phyloP scores from a whole-genome alignment of 2,888 invertebrate genomes.

The Aproaerema taeniolella region DNA sequence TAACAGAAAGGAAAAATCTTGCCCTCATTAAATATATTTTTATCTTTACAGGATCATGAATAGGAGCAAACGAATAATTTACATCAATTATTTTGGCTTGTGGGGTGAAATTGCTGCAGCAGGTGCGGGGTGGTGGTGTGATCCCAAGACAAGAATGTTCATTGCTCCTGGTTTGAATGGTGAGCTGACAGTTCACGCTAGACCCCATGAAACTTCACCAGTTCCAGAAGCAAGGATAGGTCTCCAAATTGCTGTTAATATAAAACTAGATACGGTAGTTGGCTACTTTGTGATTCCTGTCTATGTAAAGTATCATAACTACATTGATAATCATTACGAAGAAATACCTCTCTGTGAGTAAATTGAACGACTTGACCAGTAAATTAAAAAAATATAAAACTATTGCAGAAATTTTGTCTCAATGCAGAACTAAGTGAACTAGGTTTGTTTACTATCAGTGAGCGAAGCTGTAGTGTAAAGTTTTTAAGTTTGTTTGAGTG shows the following conservation, averaged over 20 bases:
- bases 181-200: slow-evolving; percentile 35
- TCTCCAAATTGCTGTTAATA: slow-evolving; percentile 46
- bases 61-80: slow-evolving; percentile 35
- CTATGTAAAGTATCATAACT: slow-evolving; percentile 42
- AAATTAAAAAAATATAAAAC: too few species aligned
- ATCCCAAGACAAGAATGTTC: slow-evolving; percentile 44
- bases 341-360: too few species aligned
- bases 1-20: too few species aligned
- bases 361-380: too few species aligned
- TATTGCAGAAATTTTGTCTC: too few species aligned
- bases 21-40: too few species aligned
- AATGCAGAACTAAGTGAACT: too few species aligned
- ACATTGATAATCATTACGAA: slow-evolving; percentile 11
- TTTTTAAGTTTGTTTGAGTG: too few species aligned
- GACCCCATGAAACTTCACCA: slow-evolving; percentile 34
- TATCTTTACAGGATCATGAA: slow-evolving; percentile 44
- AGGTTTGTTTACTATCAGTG: too few species aligned
- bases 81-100: slow-evolving; percentile 44
- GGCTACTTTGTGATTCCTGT: slow-evolving; percentile 48
- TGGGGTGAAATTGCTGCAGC: slow-evolving; percentile 41
- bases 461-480: too few species aligned
- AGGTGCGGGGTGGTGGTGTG: slow-evolving; percentile 48
- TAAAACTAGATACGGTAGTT: slow-evolving; percentile 44
- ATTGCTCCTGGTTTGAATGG: slow-evolving; percentile 46
- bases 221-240: slow-evolving; percentile 30